These are phyloP conservation scores for Babyrousa celebensis DNA, from an alignment of 2,797 vertebrate genomes.

Conservation along the genomic window DNA sequence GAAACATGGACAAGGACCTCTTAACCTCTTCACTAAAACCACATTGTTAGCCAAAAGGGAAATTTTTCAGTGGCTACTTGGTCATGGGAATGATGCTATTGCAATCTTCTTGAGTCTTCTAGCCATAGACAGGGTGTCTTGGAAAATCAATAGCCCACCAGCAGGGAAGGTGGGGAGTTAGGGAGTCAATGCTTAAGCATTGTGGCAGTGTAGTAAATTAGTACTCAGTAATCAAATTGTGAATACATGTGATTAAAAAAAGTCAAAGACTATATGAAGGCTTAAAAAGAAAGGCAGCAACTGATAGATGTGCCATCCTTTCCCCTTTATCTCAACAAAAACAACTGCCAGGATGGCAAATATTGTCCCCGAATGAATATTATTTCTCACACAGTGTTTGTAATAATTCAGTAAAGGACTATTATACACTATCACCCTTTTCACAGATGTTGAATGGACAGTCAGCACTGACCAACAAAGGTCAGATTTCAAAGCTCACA, in stretches of 20 bases:
- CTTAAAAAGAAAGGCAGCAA: constrained; percentile 15
- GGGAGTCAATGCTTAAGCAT: neutral
- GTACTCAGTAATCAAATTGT: neutral
- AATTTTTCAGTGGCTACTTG: neutral
- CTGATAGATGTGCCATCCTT: neutral
- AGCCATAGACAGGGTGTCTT: neutral
- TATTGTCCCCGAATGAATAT: neutral
- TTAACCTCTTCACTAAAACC: neutral
- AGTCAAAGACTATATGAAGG: neutral
- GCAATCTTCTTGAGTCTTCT: neutral
- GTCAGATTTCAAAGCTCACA: neutral
- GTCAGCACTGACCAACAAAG: neutral
- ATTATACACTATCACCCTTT: neutral
- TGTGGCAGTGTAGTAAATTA: neutral
- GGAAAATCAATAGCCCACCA: neutral
- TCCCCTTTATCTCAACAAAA: neutral
- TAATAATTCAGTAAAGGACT: neutral
- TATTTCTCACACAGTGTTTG: neutral
- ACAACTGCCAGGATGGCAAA: neutral
- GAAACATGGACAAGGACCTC: neutral
- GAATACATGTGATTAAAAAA: neutral
- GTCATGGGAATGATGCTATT: neutral
- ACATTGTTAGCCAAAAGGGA: neutral
- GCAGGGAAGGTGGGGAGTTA: rapidly evolving
- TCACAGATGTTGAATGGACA: neutral